These are phyloP conservation scores for Setophaga petechia DNA, from an alignment of 2,113 vertebrate species.

Conservation along the genomic window DNA sequence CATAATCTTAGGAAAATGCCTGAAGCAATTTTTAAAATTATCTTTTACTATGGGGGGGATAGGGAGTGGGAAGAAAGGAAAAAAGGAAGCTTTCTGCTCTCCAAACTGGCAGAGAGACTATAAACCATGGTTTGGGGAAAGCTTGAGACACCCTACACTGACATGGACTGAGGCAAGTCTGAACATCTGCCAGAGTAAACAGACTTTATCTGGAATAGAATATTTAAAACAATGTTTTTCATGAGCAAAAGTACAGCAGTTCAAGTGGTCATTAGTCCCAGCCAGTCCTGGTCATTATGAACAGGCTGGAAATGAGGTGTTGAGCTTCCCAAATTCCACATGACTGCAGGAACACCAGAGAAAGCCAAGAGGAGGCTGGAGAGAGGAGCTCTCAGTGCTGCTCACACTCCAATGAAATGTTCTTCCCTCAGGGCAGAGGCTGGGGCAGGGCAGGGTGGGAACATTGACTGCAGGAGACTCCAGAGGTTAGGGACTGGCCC, in stretches of 20 bases:
- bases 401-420: fast-evolving
- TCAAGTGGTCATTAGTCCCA: neutral
- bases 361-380: neutral
- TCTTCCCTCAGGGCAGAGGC: neutral
- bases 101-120: slow-evolving; percentile 32
- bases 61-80: neutral
- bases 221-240: slow-evolving; percentile 12
- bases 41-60: neutral
- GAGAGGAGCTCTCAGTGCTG: neutral
- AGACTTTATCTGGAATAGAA: neutral
- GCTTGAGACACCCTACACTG: neutral
- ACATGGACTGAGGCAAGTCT: slow-evolving; percentile 11
- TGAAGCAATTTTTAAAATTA: slow-evolving; percentile 55
- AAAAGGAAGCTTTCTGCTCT: neutral
- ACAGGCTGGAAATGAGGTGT: neutral
- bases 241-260: slow-evolving; percentile 13
- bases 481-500: too few relatives aligned
- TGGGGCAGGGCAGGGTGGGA: neutral
- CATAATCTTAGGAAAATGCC: slow-evolving; percentile 70
- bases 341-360: neutral
- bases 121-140: slow-evolving; percentile 44
- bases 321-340: neutral
- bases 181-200: slow-evolving; percentile 52
- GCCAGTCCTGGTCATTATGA: neutral
- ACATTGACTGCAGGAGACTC: neutral